Percentiles rank a stretch among this genome's conserved stretches.
phyloP scores from a whole-genome alignment of 2,797 vertebrate species.

The Potorous gilbertii region DNA sequence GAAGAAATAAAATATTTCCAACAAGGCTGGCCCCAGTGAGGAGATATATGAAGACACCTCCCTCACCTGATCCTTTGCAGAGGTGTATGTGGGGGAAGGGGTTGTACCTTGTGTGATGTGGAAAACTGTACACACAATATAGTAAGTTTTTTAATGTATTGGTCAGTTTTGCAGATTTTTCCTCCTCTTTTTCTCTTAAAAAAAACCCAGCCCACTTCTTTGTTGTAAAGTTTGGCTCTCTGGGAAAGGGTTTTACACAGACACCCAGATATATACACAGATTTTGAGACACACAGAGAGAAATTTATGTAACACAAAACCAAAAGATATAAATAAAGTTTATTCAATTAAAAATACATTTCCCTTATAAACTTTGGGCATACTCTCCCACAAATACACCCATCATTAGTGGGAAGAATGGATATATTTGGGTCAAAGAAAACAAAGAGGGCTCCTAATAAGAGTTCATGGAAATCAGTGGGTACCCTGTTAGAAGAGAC shows the following conservation, averaged over 20 bases:
- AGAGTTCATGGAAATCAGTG: neutral
- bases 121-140: neutral
- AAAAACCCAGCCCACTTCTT: no score
- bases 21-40: neutral
- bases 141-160: neutral
- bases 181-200: neutral
- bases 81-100: neutral
- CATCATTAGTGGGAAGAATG: neutral
- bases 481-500: neutral
- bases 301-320: neutral
- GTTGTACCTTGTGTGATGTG: neutral
- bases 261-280: neutral
- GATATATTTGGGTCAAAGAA: neutral
- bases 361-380: neutral
- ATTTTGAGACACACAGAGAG: neutral
- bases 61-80: neutral
- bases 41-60: neutral
- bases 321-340: neutral
- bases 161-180: neutral
- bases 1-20: neutral
- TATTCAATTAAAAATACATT: neutral
- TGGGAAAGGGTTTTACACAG: neutral
- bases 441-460: neutral
- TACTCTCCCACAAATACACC: neutral
- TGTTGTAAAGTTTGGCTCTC: neutral